A percentile compares a stretch with the other conserved stretches of the same genome.
phyloP scores from a whole-genome alignment of 2,797 vertebrate species.

The Gymnopithys bicolor region DNA sequence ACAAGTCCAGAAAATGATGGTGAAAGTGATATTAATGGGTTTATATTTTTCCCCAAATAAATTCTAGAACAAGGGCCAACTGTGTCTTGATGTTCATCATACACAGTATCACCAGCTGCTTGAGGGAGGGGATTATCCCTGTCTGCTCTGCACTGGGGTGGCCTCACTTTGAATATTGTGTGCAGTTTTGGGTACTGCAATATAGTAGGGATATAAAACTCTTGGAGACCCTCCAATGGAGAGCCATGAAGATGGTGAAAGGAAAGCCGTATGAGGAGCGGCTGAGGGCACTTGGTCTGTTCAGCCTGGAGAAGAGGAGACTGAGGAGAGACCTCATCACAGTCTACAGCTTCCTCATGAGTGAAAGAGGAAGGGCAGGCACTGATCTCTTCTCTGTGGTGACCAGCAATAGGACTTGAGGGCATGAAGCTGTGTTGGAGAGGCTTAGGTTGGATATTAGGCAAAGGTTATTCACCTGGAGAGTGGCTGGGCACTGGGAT shows the following conservation, averaged over 20 bases:
- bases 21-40: background rate
- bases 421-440: background rate
- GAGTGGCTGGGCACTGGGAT: background rate
- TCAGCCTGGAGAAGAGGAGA: background rate
- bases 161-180: background rate
- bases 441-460: background rate
- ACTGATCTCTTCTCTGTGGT: background rate
- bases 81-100: background rate
- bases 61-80: background rate
- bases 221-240: background rate
- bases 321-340: background rate
- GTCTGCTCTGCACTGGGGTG: background rate
- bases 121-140: background rate
- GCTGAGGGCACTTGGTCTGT: background rate
- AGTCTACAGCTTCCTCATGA: background rate
- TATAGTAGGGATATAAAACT: background rate
- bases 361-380: background rate
- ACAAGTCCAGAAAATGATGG: background rate
- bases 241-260: background rate
- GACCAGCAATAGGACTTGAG: accelerated
- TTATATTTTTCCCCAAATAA: background rate
- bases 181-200: background rate
- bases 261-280: accelerated
- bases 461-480: background rate
- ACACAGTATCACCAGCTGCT: background rate